phyloP scores from a whole-genome alignment of 2,797 vertebrate species.

The Serranus cabrilla region DNA sequence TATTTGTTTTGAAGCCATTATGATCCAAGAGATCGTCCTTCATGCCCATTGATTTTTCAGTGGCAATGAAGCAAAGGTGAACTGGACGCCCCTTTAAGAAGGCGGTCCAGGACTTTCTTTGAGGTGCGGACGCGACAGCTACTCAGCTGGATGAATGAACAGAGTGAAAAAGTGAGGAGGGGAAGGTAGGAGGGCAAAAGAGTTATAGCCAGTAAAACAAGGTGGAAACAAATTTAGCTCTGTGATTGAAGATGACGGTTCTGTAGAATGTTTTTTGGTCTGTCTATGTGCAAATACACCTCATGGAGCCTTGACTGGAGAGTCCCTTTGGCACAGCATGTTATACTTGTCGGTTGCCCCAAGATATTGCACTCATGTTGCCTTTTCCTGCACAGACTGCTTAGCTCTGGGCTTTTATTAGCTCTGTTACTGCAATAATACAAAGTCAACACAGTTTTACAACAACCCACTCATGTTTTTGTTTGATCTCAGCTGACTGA shows the following conservation, averaged over 20 bases:
- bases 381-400: constrained; percentile 22
- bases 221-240: constrained; percentile 11
- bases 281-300: neutral
- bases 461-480: constrained; percentile 41
- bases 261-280: neutral
- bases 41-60: constrained; percentile 51
- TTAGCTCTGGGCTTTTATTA: constrained; percentile 36
- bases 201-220: neutral
- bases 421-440: constrained; percentile 40
- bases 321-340: constrained; percentile 3
- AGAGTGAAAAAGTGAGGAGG: neutral
- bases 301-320: constrained; percentile 4
- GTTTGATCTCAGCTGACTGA: constrained; percentile 47
- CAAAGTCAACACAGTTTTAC: constrained; percentile 54
- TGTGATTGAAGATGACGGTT: constrained; percentile 12
- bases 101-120: neutral
- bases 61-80: constrained; percentile 22
- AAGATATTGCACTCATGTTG: constrained; percentile 39
- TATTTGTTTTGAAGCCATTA: constrained; percentile 54
- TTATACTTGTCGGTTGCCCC: constrained; percentile 17
- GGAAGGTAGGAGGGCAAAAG: neutral
- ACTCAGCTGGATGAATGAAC: constrained; percentile 5
- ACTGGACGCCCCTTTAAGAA: constrained; percentile 13
- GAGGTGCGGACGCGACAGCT: neutral
- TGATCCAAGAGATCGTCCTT: constrained; percentile 46